Base-by-base conservation (phyloP, 2,113 vertebrate genomes). In the Podarcis muralis region DNA sequence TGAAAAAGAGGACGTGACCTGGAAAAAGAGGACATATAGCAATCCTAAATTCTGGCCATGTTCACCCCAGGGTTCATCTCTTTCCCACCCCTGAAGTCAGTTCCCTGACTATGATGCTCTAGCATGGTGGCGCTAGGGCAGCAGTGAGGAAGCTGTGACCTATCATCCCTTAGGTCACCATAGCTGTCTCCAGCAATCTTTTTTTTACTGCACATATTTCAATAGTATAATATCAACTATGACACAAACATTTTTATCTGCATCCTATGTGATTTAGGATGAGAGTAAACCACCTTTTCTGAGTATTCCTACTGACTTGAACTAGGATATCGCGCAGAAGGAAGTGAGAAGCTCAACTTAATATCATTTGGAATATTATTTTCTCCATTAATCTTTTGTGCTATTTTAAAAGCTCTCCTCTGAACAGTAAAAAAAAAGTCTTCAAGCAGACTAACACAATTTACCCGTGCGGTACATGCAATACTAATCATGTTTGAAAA, bases 401-500 rank as follows among this genome's bases (percentile, higher is more conserved):
- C n/a, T 79, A 82, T 90, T 90, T 82, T 35, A 9, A 85, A 66
- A n/a, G 65, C 1, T 0, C 79, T 6, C 32, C 92, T 90, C 81
- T 84, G 85, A 83, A 80, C 4, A 84, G 40, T 23, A 89, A 91
- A 84, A 91, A 90, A 83, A 94, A 90, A 94, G 94, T 82, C 90
- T 91, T 86, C 87, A 62, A 85, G 82, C 76, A 84, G 35, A 81
- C 87, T 93, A 87, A 90, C 59, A 68, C 89, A 72, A 92, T 95
- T 95, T 93, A 89, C 88, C 93, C 23, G 7, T 93, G 91, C 91
- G 92, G 84, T 83, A 89, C 93, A 89, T 90, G 81, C 92, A 92
- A 94, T 89, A 84, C 88, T 96, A 95, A 91, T 83, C 68, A 92
- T 89, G 80, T 87, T 92, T 95, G 83, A 91, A 94, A 95, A 96